Evolutionary conservation across 2,797 vertebrate species (phyloP).

Genomic region (Helicolenus hilgendorfi): DNA sequence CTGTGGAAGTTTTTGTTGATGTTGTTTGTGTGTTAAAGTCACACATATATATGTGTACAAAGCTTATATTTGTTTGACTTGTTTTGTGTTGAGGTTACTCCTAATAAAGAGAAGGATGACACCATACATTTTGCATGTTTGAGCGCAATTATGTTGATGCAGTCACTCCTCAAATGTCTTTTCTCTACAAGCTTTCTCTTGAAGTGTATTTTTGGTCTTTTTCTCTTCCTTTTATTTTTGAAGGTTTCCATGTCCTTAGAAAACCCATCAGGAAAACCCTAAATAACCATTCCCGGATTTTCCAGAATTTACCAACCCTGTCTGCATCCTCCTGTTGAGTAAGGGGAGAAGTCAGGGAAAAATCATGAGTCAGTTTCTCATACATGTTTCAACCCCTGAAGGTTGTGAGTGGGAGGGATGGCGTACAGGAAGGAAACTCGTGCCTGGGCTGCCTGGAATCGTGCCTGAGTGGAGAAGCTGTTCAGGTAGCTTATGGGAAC

Average conservation of each 20-base stretch:
- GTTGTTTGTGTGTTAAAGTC: not conserved
- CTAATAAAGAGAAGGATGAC: not conserved
- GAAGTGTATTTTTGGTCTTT: not conserved
- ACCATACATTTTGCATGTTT: not conserved
- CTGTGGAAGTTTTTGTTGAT: not conserved
- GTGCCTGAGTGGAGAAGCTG: constrained; percentile 45
- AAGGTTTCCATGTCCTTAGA: not conserved
- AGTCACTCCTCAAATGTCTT: not conserved
- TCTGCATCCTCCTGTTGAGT: constrained; percentile 36
- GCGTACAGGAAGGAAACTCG: constrained; percentile 66
- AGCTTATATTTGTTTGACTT: not conserved
- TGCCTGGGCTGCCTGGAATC: constrained; percentile 55
- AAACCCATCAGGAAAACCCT: constrained; percentile 18
- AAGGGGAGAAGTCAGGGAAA: constrained; percentile 42
- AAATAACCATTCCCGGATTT: constrained; percentile 46
- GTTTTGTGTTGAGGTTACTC: not conserved
- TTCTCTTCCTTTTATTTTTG: not conserved
- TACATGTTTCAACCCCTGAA: constrained; percentile 31
- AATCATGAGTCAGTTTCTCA: constrained; percentile 69
- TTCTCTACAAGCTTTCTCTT: not conserved
- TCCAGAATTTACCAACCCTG: constrained; percentile 41
- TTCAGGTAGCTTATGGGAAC: constrained; percentile 74
- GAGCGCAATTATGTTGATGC: not conserved
- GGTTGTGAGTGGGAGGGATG: constrained; percentile 61
- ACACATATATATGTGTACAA: not conserved